phyloP scores from a whole-genome alignment of 2,888 invertebrate species.

The Dasysyrphus tricinctus region DNA sequence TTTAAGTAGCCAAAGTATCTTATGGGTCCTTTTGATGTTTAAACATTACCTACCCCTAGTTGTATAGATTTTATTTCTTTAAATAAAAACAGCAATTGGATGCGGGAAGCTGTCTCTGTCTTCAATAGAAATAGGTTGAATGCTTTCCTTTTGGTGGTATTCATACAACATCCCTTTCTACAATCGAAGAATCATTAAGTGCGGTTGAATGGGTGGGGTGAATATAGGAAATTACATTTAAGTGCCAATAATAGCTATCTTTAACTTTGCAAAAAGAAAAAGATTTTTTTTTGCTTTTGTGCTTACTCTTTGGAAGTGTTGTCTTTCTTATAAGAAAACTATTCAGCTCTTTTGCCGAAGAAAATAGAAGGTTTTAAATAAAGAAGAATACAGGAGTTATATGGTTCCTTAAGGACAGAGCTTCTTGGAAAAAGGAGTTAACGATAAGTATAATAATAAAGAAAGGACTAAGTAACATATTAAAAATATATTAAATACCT shows the following conservation, averaged over 20 bases:
- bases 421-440: too few species aligned
- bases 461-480: too few species aligned
- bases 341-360: not conserved
- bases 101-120: constrained; percentile 1
- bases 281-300: not conserved
- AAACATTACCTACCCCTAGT: not conserved
- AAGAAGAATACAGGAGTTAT: too few species aligned
- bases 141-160: too few species aligned
- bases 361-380: too few species aligned
- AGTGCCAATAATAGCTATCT: not conserved
- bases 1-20: constrained; percentile 24
- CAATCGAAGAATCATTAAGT: constrained; percentile 20
- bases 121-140: constrained; percentile 11
- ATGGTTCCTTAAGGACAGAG: too few species aligned
- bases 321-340: not conserved
- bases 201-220: not conserved
- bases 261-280: not conserved
- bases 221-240: not conserved
- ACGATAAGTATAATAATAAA: too few species aligned
- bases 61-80: constrained; percentile 24
- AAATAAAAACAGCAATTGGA: constrained; percentile 25
- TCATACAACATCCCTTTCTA: not conserved
- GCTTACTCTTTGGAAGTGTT: not conserved
- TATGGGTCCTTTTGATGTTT: constrained; percentile 7
- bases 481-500: too few species aligned